These are phyloP conservation scores for Collichthys lucidus DNA, from an alignment of 2,113 vertebrate species.

Conservation along the genomic window DNA sequence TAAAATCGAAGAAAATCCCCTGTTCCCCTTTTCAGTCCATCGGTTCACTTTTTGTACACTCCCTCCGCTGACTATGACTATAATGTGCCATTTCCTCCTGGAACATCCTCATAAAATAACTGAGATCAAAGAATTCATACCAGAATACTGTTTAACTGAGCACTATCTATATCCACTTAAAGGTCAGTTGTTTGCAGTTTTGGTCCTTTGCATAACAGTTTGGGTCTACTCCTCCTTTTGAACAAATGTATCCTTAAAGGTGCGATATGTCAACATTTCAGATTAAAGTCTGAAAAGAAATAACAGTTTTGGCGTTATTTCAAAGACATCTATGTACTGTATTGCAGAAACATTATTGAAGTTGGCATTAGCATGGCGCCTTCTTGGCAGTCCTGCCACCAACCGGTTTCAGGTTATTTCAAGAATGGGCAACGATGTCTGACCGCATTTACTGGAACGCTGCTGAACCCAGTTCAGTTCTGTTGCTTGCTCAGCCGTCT, in stretches of 20 bases:
- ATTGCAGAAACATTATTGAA: too few species aligned
- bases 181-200: not conserved
- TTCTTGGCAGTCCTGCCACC: too few species aligned
- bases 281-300: too few species aligned
- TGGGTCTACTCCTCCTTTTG: not conserved
- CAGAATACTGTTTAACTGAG: not conserved
- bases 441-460: too few species aligned
- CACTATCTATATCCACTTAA: not conserved
- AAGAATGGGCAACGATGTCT: too few species aligned
- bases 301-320: too few species aligned
- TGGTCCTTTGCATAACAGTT: not conserved
- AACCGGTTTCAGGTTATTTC: too few species aligned
- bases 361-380: too few species aligned
- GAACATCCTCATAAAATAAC: not conserved
- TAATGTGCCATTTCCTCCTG: not conserved
- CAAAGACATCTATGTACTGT: too few species aligned
- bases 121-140: not conserved
- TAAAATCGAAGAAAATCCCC: not conserved
- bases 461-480: too few species aligned
- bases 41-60: not conserved
- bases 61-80: too few species aligned
- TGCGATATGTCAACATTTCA: not conserved
- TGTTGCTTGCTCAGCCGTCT: too few species aligned
- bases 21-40: not conserved
- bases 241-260: not conserved